Base-by-base conservation (phyloP, 2,888 invertebrate species). In the Tetrapedia diversipes region DNA sequence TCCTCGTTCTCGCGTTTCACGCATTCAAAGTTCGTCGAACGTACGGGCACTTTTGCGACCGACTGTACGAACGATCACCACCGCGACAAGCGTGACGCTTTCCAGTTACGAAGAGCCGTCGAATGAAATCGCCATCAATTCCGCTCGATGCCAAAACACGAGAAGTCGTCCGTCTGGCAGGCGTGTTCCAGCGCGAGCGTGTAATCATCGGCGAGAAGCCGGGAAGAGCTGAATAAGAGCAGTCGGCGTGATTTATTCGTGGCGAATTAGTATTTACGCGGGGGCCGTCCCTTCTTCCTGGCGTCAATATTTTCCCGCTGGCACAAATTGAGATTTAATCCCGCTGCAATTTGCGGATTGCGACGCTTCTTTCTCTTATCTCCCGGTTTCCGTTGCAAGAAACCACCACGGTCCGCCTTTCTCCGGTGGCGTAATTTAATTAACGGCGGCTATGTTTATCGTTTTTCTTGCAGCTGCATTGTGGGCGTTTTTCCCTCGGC, bases 191-290 rank as follows among this genome's bases (percentile, higher is more conserved):
- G 65, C 27, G 32, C 60, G 51, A 16, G 24, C 56, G 56, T 43
- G 61, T 51, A 76, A 76, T 76, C 72, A 63, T 24, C 37, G 16
- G 39, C 8, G 34, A 53, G 19, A 34, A 71, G 34, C 19, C 29
- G n/a, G 27, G 10, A n/a, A n/a, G n/a, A 32, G 11, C n/a, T 24
- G 16, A 54, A 53, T 22, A 64, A 32, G n/a, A 54, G 29, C 73
- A 39, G n/a, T 16, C 56, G 4, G 8, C 14, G 14, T 43, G 61
- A 66, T 74, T 74, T 68, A 68, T 75, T 63, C 39, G 32, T n/a
- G 34, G 51, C 39, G 60, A 77, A 69, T 68, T 61, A 56, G 37
- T 67, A 63, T 77, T 66, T 59, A 45, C 51, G 60, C 32, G n/a
- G 22, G 22, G 11, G 19, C 43, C 4, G n/a, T 22, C 10, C n/a